Conservation (phyloP, 35 echinoderm and acorn worm genomes). For the Anneissia japonica region DNA sequence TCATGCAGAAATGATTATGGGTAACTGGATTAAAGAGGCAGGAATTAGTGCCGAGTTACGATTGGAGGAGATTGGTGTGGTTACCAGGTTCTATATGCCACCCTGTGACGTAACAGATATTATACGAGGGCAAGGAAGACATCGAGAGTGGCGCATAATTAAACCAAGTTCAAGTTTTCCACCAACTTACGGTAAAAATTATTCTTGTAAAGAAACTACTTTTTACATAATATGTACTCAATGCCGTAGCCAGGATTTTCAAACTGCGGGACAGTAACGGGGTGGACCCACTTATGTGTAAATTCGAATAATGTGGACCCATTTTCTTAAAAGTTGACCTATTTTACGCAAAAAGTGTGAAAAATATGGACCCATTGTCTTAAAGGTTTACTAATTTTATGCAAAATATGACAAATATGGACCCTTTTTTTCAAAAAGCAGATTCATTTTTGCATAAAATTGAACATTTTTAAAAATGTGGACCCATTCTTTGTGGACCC, state of each 20-base stretch:
- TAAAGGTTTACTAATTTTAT: too few species aligned
- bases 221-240: too few species aligned
- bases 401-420: background rate
- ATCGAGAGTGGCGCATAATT: conserved; percentile 10
- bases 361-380: too few species aligned
- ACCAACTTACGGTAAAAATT: conserved; percentile 9
- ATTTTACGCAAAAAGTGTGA: too few species aligned
- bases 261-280: background rate
- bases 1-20: conserved; percentile 20
- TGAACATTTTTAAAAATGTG: too few species aligned
- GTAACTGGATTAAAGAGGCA: conserved; percentile 19
- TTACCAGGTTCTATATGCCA: conserved; percentile 16
- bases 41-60: conserved; percentile 24
- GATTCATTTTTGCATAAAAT: too few species aligned
- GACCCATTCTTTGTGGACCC: too few species aligned
- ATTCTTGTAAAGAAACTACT: background rate
- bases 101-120: background rate
- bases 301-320: background rate
- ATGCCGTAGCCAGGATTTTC: too few species aligned
- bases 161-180: conserved; percentile 32
- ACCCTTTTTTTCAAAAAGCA: background rate
- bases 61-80: conserved; percentile 18
- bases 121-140: background rate
- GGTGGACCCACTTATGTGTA: background rate
- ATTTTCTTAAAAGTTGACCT: background rate